Conservation (phyloP, 2,888 invertebrate genomes). For the Temnothorax unifasciatus region DNA sequence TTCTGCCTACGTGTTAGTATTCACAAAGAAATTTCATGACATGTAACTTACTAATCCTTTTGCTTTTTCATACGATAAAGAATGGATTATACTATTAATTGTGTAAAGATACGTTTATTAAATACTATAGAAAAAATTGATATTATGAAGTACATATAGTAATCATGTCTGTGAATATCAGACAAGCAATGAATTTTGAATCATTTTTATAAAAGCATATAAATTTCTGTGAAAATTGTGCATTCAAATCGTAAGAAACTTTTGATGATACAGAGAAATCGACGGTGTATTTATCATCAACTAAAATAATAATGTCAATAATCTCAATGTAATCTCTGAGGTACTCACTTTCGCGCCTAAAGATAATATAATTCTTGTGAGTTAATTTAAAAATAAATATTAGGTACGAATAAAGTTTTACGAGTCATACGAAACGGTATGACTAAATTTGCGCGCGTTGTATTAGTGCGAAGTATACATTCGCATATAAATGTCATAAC, state of each 20-base stretch:
- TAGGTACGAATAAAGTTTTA: neutral
- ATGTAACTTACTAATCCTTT: neutral
- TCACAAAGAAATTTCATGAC: neutral
- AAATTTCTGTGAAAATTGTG: neutral
- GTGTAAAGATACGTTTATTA: neutral
- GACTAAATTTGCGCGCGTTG: conserved; percentile 22
- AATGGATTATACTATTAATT: neutral
- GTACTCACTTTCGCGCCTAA: neutral
- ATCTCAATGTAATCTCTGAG: neutral
- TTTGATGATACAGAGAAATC: no score
- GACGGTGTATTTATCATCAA: neutral
- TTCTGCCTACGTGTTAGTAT: neutral
- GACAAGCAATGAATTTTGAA: neutral
- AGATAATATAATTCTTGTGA: neutral
- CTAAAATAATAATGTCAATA: neutral
- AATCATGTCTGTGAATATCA: neutral
- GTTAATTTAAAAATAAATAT: neutral
- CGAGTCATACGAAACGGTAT: neutral
- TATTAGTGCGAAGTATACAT: neutral
- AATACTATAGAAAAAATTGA: no score
- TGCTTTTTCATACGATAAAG: neutral
- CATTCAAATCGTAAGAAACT: neutral
- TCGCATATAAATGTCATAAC: conserved; percentile 37
- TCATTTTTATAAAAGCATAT: neutral
- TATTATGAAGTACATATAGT: no score